Conservation (phyloP, 2,797 vertebrate species). For the Sciaenops ocellatus region DNA sequence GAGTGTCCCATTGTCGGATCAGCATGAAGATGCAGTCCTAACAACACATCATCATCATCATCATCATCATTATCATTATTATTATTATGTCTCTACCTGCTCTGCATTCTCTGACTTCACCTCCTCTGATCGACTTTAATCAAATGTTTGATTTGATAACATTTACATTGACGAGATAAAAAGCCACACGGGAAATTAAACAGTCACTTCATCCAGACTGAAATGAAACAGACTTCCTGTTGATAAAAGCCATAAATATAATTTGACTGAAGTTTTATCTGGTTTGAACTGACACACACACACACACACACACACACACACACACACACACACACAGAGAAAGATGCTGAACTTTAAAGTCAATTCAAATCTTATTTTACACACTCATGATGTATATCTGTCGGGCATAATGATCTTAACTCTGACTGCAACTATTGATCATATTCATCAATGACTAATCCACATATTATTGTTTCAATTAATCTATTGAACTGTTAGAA, state of each 20-base stretch:
- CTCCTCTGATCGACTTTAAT: background rate
- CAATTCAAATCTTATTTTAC: too few species aligned
- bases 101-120: background rate
- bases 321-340: background rate
- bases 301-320: too few species aligned
- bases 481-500: too few species aligned
- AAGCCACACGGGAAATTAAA: background rate
- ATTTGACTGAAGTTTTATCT: constrained; percentile 26
- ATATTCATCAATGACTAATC: too few species aligned
- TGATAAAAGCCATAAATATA: background rate
- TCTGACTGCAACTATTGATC: too few species aligned
- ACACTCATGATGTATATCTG: too few species aligned
- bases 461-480: too few species aligned
- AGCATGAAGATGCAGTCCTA: background rate
- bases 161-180: background rate
- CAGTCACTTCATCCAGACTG: background rate
- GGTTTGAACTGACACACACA: too few species aligned
- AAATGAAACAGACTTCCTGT: background rate
- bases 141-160: background rate
- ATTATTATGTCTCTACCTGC: too few species aligned
- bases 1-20: background rate
- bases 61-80: too few species aligned
- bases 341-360: too few species aligned
- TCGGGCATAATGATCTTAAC: too few species aligned
- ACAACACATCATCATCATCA: background rate